A percentile compares a stretch with the other conserved stretches of the same genome.
Conservation (phyloP, 1,140 invertebrate genomes). For the Bombus pyrosoma region DNA sequence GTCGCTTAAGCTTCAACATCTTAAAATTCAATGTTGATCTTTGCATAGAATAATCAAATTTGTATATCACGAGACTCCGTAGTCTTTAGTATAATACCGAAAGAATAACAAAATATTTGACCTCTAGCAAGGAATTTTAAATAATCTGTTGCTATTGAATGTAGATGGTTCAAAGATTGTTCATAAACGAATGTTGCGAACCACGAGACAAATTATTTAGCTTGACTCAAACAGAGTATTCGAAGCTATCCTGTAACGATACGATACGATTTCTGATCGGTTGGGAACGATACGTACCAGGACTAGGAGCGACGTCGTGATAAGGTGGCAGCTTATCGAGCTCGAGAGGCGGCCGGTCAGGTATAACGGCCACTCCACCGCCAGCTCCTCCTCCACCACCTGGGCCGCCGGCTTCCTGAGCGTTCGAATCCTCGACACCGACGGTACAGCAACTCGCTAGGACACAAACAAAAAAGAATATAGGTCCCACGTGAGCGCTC, state of each 20-base stretch:
- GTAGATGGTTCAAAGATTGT: no score
- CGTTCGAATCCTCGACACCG: conserved; percentile 69
- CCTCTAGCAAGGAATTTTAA: no score
- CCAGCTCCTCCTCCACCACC: conserved; percentile 71
- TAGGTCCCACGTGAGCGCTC: conserved; percentile 33
- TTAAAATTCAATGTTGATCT: no score
- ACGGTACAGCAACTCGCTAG: conserved; percentile 79
- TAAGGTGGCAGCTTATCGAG: conserved; percentile 82
- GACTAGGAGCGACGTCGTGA: conserved; percentile 81
- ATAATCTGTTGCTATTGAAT: no score
- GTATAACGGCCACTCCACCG: conserved; percentile 80
- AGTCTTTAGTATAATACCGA: not conserved
- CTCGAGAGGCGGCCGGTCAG: conserved; percentile 80
- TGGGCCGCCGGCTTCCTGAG: conserved; percentile 70
- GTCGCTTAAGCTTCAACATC: no score
- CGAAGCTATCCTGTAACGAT: not conserved
- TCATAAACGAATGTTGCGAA: not conserved
- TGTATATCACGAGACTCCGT: no score
- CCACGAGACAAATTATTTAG: not conserved
- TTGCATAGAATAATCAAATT: no score
- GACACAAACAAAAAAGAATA: conserved; percentile 53
- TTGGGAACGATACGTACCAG: conserved; percentile 74
- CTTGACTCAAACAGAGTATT: not conserved
- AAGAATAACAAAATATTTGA: not conserved
- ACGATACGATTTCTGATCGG: not conserved